These are phyloP conservation scores for Rhopalosiphum maidis DNA, from an alignment of 1,140 invertebrate genomes.

Conservation along the genomic window DNA sequence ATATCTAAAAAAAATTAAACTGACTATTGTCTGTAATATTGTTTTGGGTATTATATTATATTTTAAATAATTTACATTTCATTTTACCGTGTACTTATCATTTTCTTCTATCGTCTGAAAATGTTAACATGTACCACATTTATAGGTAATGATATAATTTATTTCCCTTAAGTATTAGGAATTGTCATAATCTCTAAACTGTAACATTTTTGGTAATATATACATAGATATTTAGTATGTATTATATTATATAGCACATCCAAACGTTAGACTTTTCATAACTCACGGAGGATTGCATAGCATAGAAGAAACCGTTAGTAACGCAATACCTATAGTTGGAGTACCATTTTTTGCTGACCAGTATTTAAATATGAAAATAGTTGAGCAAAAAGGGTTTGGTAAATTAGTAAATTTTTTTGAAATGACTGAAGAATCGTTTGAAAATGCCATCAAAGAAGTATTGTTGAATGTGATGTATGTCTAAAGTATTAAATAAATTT, in stretches of 20 bases:
- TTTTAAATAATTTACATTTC: no score
- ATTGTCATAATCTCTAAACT: no score
- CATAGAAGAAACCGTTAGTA: conserved; percentile 67
- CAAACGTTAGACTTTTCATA: conserved; percentile 68
- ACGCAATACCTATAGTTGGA: conserved; percentile 67
- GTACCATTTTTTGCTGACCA: conserved; percentile 64
- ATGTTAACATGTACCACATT: no score
- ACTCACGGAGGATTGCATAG: conserved; percentile 71
- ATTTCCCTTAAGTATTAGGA: no score
- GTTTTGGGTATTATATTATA: no score
- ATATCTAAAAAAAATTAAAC: no score
- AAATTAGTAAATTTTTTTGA: conserved; percentile 46
- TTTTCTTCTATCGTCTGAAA: no score
- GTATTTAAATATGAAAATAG: conserved; percentile 61
- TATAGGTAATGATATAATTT: no score
- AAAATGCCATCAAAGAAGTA: conserved; percentile 25
- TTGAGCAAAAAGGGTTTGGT: conserved; percentile 61
- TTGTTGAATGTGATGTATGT: conserved; percentile 38
- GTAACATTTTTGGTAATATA: no score
- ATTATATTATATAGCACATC: conserved; percentile 64
- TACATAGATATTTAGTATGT: background rate
- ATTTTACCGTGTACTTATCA: no score
- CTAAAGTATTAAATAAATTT: background rate
- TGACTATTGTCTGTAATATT: no score
- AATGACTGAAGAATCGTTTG: conserved; percentile 44